These are phyloP conservation scores for Uloborus diversus DNA, from an alignment of 1,140 invertebrate species.

Conservation along the genomic window DNA sequence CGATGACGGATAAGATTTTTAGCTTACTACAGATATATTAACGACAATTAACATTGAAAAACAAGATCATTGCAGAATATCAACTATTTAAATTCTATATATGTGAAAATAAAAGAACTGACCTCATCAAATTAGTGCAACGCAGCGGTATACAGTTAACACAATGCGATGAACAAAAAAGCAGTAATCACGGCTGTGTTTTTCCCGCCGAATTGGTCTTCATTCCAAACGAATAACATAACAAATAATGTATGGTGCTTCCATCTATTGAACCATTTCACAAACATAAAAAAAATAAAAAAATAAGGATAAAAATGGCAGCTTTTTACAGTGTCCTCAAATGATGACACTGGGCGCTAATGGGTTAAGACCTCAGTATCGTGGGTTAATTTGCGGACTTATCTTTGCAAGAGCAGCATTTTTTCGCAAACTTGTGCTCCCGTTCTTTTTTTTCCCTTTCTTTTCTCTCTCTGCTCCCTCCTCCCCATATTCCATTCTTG, in stretches of 20 bases:
- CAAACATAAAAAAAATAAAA: slow-evolving; percentile 27
- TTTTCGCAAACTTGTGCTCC: too few species aligned
- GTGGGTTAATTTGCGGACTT: too few species aligned
- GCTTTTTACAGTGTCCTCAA: neutral
- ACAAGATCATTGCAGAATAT: neutral
- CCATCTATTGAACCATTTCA: neutral
- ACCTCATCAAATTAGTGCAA: neutral
- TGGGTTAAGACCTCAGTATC: too few species aligned
- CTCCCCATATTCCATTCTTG: too few species aligned
- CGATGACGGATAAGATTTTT: neutral
- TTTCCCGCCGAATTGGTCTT: neutral
- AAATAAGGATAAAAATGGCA: neutral
- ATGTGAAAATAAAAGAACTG: neutral
- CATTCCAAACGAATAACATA: neutral
- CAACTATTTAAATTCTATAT: neutral
- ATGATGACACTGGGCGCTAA: neutral
- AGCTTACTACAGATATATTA: neutral
- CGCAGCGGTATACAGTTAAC: neutral
- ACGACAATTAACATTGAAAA: neutral
- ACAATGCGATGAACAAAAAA: neutral
- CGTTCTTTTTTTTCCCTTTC: too few species aligned
- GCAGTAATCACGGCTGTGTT: neutral
- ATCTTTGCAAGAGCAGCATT: too few species aligned
- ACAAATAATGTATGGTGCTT: neutral
- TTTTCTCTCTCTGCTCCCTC: too few species aligned